Evolutionary conservation across 2,113 vertebrate genomes (phyloP), one percentile per base, ranked within the genome.

Genomic region (Pagrus major): DNA sequence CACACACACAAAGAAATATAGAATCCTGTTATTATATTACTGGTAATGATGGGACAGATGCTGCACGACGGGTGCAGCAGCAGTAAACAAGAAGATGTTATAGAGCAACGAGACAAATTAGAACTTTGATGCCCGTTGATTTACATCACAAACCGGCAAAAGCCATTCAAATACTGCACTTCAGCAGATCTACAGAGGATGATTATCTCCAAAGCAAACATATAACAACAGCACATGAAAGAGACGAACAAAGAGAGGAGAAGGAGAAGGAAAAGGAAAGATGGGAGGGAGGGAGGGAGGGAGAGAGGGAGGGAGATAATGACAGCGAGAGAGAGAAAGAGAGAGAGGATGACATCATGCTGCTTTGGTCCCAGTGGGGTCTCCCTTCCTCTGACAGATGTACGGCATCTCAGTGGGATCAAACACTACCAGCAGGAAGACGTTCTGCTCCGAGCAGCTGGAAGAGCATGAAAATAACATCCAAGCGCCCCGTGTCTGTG

Each of bases 391-490:
- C 77, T 82, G 86, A 87, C 86, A 89, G 89, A 87, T 84, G 89
- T 83, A 86, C 21, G 55, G 83, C 72, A 86, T 86, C 89, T 86
- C 87, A 29, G 79, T 70, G 82, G 80, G 86, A 93, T 93, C 91
- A 91, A 92, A 93, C 80, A 42, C 73, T 77, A 82, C 42, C 88
- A 74, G 85, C 89, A 76, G 86, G 88, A 86, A 82, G 77, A 80
- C 78, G 72, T 79, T 76, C 66, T 71, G 80, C 85, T 87, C 37
- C 1, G 37, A 88, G 86, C 90, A 80, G 88, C 86, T 87, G 86
- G 76, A 80, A 46, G 78, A 86, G 85, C 80, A 71, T 84, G 76
- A 64, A 80, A 90, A 91, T 79, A 88, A 75, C 86, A 88, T 84
- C 84, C 61, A 49, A 84, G 85, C 54, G 56, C 64, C 55, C 35